Conservation (phyloP, 2,113 vertebrate species). For the Brachypteracias leptosomus region DNA sequence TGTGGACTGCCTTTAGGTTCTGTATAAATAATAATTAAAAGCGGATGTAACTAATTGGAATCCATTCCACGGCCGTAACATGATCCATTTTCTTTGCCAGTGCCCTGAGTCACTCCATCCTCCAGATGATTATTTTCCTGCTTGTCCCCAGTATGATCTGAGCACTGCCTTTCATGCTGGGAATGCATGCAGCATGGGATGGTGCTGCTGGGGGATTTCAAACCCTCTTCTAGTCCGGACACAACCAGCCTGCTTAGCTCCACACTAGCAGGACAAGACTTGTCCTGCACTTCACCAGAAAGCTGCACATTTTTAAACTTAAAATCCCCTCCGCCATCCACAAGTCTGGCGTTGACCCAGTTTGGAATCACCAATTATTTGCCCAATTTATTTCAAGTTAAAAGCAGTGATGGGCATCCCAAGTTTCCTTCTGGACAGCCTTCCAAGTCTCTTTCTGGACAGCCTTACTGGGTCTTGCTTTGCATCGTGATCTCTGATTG, state of each 20-base stretch:
- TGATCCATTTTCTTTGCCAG: constrained; percentile 13
- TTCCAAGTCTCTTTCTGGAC: neutral
- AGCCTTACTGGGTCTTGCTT: neutral
- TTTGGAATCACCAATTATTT: neutral
- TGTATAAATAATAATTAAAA: constrained; percentile 29
- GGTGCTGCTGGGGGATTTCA: neutral
- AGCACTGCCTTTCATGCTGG: neutral
- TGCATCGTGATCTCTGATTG: neutral
- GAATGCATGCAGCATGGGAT: fast-evolving
- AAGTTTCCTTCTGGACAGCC: neutral
- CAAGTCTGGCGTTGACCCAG: neutral
- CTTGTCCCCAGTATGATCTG: neutral
- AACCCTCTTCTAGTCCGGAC: neutral
- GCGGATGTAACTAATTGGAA: constrained; percentile 38
- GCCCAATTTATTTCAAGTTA: neutral
- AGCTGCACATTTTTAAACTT: neutral
- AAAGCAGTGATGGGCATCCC: neutral
- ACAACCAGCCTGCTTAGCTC: neutral
- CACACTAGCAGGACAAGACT: neutral
- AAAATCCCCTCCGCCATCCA: neutral
- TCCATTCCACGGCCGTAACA: neutral
- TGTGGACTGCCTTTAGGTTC: constrained; percentile 11
- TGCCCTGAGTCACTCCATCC: neutral
- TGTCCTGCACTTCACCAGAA: neutral
- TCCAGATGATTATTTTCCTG: neutral